Evolutionary conservation across 2,888 invertebrate genomes (phyloP).

Genomic region (Xylota segnis): DNA sequence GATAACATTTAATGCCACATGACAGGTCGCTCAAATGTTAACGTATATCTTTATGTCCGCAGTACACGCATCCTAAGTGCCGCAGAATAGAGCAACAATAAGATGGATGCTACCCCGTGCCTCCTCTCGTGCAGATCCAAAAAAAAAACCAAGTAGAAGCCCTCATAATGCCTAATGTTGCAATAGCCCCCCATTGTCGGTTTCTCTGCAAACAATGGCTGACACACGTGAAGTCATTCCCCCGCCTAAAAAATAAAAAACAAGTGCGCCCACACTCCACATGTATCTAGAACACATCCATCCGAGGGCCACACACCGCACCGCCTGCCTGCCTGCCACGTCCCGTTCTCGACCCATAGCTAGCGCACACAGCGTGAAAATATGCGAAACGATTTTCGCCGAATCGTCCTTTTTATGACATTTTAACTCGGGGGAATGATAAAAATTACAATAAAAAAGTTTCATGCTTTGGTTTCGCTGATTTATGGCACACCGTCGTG

Average conservation of each 20-base stretch:
- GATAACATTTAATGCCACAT: conserved; percentile 79
- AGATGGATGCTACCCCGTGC: conserved; percentile 39
- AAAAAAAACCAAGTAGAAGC: no score
- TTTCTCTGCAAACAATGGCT: conserved; percentile 60
- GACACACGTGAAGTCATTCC: conserved; percentile 47
- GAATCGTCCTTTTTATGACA: conserved; percentile 79
- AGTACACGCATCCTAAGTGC: conserved; percentile 68
- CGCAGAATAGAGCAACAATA: conserved; percentile 65
- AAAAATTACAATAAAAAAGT: conserved; percentile 79
- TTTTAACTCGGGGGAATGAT: conserved; percentile 79
- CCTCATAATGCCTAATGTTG: conserved; percentile 69
- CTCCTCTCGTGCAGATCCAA: not conserved
- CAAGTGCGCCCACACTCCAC: conserved; percentile 11
- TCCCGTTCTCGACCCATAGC: not conserved
- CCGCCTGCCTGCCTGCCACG: not conserved
- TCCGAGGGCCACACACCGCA: not conserved
- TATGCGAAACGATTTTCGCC: conserved; percentile 78
- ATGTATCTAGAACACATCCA: conserved; percentile 44
- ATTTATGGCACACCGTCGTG: conserved; percentile 78
- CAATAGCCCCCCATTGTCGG: conserved; percentile 51
- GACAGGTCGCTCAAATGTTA: conserved; percentile 76
- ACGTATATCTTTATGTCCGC: conserved; percentile 73
- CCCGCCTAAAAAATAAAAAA: no score
- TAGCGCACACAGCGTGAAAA: conserved; percentile 75
- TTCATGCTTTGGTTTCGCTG: conserved; percentile 78